These are phyloP conservation scores for Tringa solitaria DNA, from an alignment of 2,113 vertebrate species.

Conservation along the genomic window DNA sequence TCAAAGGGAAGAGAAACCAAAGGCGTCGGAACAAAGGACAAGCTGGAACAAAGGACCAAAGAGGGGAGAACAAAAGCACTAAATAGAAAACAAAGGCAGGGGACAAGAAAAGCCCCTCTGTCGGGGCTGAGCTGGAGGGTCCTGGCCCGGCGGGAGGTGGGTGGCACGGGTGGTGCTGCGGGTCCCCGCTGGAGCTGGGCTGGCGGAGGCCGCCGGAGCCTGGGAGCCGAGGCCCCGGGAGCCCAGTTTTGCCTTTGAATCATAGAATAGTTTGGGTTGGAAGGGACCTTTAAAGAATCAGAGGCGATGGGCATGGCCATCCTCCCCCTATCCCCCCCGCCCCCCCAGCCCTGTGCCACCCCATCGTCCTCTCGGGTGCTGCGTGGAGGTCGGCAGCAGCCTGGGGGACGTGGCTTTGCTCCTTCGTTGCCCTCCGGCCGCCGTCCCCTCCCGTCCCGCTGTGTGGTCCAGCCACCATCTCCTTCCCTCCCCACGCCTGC, in stretches of 20 bases:
- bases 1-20: constrained; percentile 67
- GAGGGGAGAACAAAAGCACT: constrained; percentile 57
- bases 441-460: neutral
- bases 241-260: neutral
- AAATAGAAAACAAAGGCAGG: constrained; percentile 58
- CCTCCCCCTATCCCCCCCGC: neutral
- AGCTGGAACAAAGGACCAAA: constrained; percentile 65
- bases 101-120: constrained; percentile 52
- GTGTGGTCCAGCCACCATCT: neutral
- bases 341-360: neutral
- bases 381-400: neutral
- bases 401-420: neutral
- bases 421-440: neutral
- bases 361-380: neutral
- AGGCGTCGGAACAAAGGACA: constrained; percentile 62
- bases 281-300: neutral
- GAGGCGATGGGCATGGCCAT: neutral
- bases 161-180: constrained; percentile 1
- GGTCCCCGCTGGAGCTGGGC: neutral
- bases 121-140: constrained; percentile 13
- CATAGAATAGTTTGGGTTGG: neutral
- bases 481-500: neutral
- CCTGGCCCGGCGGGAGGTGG: constrained; percentile 11
- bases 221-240: neutral
- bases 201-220: neutral